Evolutionary conservation across 2,797 vertebrate genomes (phyloP).

Genomic region (Lacerta bilineata): DNA sequence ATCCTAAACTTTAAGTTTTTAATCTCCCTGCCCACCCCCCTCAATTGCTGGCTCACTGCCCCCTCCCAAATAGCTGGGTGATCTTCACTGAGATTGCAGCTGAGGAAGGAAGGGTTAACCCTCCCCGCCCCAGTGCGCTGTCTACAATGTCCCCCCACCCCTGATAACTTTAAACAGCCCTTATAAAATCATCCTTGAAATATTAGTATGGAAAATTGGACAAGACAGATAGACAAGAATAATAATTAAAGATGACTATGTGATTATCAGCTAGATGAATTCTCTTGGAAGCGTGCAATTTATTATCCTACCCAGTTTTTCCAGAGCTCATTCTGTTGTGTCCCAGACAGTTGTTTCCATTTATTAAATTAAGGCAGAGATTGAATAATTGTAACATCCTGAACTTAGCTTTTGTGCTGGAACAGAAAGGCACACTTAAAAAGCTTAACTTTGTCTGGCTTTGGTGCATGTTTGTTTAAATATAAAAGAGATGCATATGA

Average conservation of each 20-base stretch:
- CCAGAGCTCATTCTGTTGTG: slow-evolving; percentile 66
- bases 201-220: slow-evolving; percentile 63
- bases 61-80: too few relatives aligned
- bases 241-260: slow-evolving; percentile 49
- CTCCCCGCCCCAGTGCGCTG: too few relatives aligned
- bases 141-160: too few relatives aligned
- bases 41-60: too few relatives aligned
- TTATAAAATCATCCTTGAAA: slow-evolving; percentile 25
- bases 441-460: slow-evolving; percentile 46
- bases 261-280: slow-evolving; percentile 55
- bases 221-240: slow-evolving; percentile 55
- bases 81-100: too few relatives aligned
- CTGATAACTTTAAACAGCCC: not conserved
- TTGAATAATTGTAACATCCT: slow-evolving; percentile 51
- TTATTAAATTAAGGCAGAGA: slow-evolving; percentile 61
- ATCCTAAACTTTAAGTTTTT: too few relatives aligned
- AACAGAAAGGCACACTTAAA: slow-evolving; percentile 48
- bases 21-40: too few relatives aligned
- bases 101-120: too few relatives aligned
- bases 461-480: not conserved
- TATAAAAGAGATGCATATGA: too few relatives aligned
- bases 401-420: slow-evolving; percentile 46
- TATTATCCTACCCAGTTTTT: slow-evolving; percentile 55
- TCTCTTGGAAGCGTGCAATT: slow-evolving; percentile 60
- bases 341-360: slow-evolving; percentile 66